phyloP scores from a whole-genome alignment of 2,888 invertebrate genomes.

The Ophion ellenae region DNA sequence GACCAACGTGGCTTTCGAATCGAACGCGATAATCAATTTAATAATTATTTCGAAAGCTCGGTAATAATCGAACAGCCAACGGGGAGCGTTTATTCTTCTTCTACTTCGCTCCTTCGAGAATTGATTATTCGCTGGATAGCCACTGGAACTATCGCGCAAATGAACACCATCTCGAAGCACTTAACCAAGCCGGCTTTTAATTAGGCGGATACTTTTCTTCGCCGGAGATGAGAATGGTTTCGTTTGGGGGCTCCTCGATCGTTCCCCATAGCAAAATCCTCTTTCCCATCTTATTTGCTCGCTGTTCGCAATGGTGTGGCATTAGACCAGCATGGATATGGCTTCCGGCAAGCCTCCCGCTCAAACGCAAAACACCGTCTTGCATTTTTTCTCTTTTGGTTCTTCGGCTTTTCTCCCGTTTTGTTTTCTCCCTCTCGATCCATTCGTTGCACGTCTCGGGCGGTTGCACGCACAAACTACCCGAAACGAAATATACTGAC shows the following conservation, averaged over 20 bases:
- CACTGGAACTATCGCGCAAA: conserved; percentile 10
- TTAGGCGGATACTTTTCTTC: conserved; percentile 37
- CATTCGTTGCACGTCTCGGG: conserved; percentile 43
- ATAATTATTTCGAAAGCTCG: conserved; percentile 36
- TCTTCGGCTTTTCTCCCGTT: conserved; percentile 2
- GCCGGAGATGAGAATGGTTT: conserved; percentile 49
- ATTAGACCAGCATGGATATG: conserved; percentile 38
- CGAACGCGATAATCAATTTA: conserved; percentile 62
- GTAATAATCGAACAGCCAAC: neutral
- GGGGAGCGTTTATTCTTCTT: neutral
- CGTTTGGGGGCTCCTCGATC: neutral
- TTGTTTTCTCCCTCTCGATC: conserved; percentile 34
- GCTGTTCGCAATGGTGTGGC: conserved; percentile 11
- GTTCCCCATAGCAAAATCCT: conserved; percentile 8
- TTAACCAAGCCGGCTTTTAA: conserved; percentile 66
- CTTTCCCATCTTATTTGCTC: conserved; percentile 46
- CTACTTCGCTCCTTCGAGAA: conserved; percentile 15
- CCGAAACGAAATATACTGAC: conserved; percentile 59
- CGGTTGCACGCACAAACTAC: conserved; percentile 59
- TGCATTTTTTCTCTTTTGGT: conserved; percentile 8
- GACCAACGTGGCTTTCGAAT: conserved; percentile 23
- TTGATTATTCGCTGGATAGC: conserved; percentile 37
- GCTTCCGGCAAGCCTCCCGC: conserved; percentile 58
- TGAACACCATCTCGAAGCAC: conserved; percentile 40
- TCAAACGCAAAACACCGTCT: conserved; percentile 27